Evolutionary conservation across 2,797 vertebrate genomes (phyloP).

Genomic region (Erpetoichthys calabaricus): DNA sequence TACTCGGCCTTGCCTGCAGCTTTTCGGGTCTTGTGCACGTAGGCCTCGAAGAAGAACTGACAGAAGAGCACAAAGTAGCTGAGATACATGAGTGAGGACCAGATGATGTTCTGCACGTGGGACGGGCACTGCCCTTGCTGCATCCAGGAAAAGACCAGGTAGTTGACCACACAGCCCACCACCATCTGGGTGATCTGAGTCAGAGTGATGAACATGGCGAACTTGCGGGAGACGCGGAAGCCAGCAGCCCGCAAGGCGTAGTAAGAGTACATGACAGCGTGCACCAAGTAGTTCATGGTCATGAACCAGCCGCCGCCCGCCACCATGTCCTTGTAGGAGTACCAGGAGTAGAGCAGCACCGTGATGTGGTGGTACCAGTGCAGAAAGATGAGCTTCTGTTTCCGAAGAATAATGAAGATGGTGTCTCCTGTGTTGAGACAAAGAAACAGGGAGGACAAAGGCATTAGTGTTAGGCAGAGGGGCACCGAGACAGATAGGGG

Average conservation of each 20-base stretch:
- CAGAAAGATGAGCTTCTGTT: conserved; percentile 97
- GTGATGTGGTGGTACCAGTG: conserved; percentile 99
- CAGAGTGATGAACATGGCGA: conserved; percentile 96
- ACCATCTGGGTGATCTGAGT: conserved; percentile 98
- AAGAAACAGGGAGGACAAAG: neutral
- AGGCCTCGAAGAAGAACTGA: conserved; percentile 95
- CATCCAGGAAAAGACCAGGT: conserved; percentile 96
- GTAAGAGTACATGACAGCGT: conserved; percentile 97
- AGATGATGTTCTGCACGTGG: conserved; percentile 92
- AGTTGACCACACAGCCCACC: conserved; percentile 89
- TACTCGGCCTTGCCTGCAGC: conserved; percentile 46
- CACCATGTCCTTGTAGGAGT: conserved; percentile 99
- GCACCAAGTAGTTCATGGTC: conserved; percentile 98
- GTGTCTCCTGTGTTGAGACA: conserved; percentile 69
- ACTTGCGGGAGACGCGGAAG: conserved; percentile 86
- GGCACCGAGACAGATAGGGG: too few species aligned
- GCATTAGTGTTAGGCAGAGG: neutral
- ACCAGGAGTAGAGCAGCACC: conserved; percentile 96
- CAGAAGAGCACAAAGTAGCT: conserved; percentile 98
- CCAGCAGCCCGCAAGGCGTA: conserved; percentile 84
- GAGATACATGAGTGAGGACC: conserved; percentile 99
- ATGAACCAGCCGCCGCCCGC: conserved; percentile 97
- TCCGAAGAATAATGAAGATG: conserved; percentile 91
- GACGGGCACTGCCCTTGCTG: conserved; percentile 90
- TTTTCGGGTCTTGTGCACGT: conserved; percentile 71